Conservation (phyloP, 2,888 invertebrate species). For the Slavum lentiscoides region DNA sequence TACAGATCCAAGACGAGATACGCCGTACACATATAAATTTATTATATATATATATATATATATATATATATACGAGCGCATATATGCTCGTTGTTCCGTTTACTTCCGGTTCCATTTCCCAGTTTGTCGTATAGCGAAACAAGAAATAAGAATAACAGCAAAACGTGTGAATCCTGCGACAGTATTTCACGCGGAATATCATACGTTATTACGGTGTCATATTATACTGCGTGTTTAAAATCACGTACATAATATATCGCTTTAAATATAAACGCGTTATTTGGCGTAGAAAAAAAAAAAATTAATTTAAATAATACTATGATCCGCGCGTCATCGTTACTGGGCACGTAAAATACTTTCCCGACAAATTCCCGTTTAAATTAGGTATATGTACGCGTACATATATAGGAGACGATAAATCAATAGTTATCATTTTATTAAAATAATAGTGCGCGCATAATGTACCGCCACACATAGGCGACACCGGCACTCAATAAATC, state of each 20-base stretch:
- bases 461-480: too few species aligned
- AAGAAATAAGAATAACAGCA: background rate
- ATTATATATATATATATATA: background rate
- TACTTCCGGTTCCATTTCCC: slow-evolving; percentile 51
- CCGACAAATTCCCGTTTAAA: background rate
- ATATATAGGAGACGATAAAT: background rate
- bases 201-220: background rate
- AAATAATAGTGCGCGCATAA: background rate
- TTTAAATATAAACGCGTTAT: too few species aligned
- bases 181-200: background rate
- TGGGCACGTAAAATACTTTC: slow-evolving; percentile 6
- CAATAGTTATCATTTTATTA: background rate
- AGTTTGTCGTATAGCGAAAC: slow-evolving; percentile 21
- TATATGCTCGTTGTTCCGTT: slow-evolving; percentile 32
- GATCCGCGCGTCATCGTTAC: background rate
- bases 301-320: background rate
- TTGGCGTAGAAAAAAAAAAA: too few species aligned
- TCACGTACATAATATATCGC: too few species aligned
- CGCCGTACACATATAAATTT: background rate
- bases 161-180: background rate
- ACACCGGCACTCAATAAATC: too few species aligned
- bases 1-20: slow-evolving; percentile 48
- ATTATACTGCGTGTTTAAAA: too few species aligned
- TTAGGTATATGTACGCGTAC: background rate
- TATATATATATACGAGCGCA: background rate